Base-by-base conservation (phyloP, 1,140 invertebrate species). In the Atta cephalotes region DNA sequence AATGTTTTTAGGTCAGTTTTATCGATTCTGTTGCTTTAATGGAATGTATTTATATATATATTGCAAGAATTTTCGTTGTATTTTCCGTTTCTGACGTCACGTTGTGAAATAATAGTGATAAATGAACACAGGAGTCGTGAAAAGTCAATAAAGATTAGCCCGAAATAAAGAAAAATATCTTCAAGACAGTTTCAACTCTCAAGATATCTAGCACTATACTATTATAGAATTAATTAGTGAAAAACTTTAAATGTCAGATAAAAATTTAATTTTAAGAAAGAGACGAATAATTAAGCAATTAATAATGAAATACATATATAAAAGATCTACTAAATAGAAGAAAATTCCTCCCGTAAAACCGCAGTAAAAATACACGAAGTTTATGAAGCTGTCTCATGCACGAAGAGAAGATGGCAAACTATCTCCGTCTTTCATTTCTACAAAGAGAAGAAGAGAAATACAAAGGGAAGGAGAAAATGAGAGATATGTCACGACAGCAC, bases 361-460 rank as follows among this genome's bases (percentile, higher is more conserved):
- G 10, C 25, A 65, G 14, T 39, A 77, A 77, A 85, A 63, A 45
- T 39, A 85, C 60, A 56, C 3, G 5, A 65, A 65, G 25, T 79
- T 49, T 66, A 62, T 35, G 14, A 62, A 35, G 49, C 16, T 70
- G 31, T 81, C n/a, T 31, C 28, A 12, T 3, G 51, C 31, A 71
- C 9, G 14, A 63, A 31, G 18, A 62, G 18, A 49, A 45, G 25
- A 18, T 14, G 3, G 18, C 66, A 31, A 82, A 21, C 53, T 72
- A 49, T 74, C 39, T 16, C 6, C 16, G 65, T 71, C 39, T 85
- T 80, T 53, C 35, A 78, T 85, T 86, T 25, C 21, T 45, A n/a
- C 62, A 51, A 86, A 86, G 25, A 28, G 39, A 53, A 60, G 14
- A 49, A 25, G 39, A 82, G 45, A 45, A 49, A 74, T 14, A 49